Percentiles rank a stretch among this genome's conserved stretches.
phyloP scores from a whole-genome alignment of 2,888 invertebrate genomes.

The Ischnus inquisitorius region DNA sequence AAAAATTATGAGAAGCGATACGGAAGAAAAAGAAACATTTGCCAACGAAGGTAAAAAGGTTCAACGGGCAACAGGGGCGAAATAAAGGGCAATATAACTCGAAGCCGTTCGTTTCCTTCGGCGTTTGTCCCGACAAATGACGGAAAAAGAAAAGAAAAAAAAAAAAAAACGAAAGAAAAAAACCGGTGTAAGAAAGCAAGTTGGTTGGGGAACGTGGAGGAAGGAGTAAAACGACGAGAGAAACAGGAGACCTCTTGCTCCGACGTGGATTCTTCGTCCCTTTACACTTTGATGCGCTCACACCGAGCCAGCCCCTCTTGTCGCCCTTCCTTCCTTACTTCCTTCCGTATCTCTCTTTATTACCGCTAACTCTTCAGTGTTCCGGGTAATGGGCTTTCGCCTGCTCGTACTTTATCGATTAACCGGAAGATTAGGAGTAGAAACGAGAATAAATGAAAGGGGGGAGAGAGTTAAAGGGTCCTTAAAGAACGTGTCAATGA shows the following conservation, averaged over 20 bases:
- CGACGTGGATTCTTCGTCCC: conserved; percentile 51
- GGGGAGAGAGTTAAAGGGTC: conserved; percentile 60
- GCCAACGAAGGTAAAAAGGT: not conserved
- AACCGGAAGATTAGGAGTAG: conserved; percentile 44
- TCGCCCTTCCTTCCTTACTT: not conserved
- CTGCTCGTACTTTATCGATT: conserved; percentile 69
- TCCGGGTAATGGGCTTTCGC: conserved; percentile 64
- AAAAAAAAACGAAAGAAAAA: conserved; percentile 21
- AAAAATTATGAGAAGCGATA: not conserved
- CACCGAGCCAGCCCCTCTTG: not conserved
- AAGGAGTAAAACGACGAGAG: conserved; percentile 32
- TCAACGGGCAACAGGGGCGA: not conserved
- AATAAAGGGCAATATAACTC: conserved; percentile 12
- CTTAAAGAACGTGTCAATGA: conserved; percentile 62
- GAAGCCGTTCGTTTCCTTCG: conserved; percentile 48
- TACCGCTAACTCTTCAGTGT: conserved; percentile 63
- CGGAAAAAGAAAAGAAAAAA: conserved; percentile 23
- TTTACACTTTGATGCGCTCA: conserved; percentile 60
- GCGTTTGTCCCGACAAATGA: conserved; percentile 37
- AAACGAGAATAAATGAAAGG: not conserved
- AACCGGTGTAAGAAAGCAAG: conserved; percentile 3
- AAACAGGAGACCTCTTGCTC: conserved; percentile 49
- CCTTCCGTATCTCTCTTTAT: conserved; percentile 68
- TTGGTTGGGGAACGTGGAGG: conserved; percentile 2
- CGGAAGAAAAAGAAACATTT: not conserved